Evolutionary conservation across 2,113 vertebrate species (phyloP), one percentile per base, ranked within the genome.

Genomic region (Serinus canaria): DNA sequence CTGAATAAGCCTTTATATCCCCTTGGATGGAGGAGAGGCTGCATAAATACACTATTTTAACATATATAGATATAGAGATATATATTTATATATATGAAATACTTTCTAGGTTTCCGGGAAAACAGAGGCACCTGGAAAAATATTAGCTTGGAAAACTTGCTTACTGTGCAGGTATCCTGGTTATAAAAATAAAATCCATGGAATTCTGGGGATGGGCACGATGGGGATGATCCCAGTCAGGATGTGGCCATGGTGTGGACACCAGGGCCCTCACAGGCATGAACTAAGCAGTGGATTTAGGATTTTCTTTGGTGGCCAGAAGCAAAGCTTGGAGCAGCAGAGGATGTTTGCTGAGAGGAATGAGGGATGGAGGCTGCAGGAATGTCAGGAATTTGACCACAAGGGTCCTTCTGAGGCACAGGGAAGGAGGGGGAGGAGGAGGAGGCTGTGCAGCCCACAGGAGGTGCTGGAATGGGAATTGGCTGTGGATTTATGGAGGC

Each of bases 1-100:
- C 93, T 95, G 95, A 96, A 96, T 96, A 85, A 94, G 92, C 90
- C 89, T 89, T 97, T 97, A 86, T 96, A 81, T 87, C 86, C 94
- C 49, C 74, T 95, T 87, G 91, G 90, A 93, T 66, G 70, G 67
- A 67, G 79, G 91, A 87, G 92, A 82, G 77, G 83, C 82, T 95
- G 78, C 76, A 63, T 79, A 75, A 94, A 92, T 83, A 82, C 0
- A 66, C 37, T 13, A 4, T 6, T 85, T 78, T 43, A 79, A 92
- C 30, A 24, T 83, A 79, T 27, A 67, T 25, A 67, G 23, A n/a
- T 28, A 55, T 12, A 24, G 1, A 59, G 7, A 60, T 14, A 49
- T 46, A 19, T 58, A 58, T 67, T 37, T 46, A 37, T 52, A 87
- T 44, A 28, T 50, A 77, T 44, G 44, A 68, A 87, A 60, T 49